Evolutionary conservation across 1,140 invertebrate species (phyloP), one percentile per base, ranked within the genome.

Genomic region (Tenebrio molitor): DNA sequence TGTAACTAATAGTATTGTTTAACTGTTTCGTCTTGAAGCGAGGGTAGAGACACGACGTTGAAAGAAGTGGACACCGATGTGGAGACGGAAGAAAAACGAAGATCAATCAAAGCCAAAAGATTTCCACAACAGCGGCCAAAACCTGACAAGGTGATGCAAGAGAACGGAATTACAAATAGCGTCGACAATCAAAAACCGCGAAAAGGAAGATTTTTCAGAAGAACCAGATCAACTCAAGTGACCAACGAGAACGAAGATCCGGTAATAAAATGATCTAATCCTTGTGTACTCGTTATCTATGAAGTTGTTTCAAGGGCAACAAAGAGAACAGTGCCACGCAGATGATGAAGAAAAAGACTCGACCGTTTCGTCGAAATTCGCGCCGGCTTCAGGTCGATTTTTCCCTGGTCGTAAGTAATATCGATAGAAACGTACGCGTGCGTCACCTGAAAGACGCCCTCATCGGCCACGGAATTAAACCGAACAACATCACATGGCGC

Each of bases 61-160:
- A 91, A 91, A 75, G 88, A 89, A 77, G 87, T 86, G 29, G 90
- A 91, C 80, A 89, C 89, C 34, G 89, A 91, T 75, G 83, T 88
- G 12, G 88, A 89, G 80, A 87, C 85, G 63, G 83, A 87, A 72
- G 79, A 83, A 21, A 80, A 79, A 42, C 79, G 76, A 44, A 76
- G 73, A 69, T 81, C 81, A 33, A 7, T 12, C 7, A 12, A 39
- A 12, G 39, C 21, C 12, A 68, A 69, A 50, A 25, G 64, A 19
- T 69, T 33, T 67, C 58, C 67, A 2, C 42, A 69, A 23, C 71
- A 63, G 8, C 46, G 64, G 8, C 69, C 33, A 63, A 76, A 64
- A 63, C 53, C 8, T 66, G 64, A 67, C 66, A 53, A 0, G 36
- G 68, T 39, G 62, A 34, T 8, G 39, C 21, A 67, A 44, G 17